phyloP scores from a whole-genome alignment of 2,797 vertebrate species.

The Lepilemur ruficaudatus region DNA sequence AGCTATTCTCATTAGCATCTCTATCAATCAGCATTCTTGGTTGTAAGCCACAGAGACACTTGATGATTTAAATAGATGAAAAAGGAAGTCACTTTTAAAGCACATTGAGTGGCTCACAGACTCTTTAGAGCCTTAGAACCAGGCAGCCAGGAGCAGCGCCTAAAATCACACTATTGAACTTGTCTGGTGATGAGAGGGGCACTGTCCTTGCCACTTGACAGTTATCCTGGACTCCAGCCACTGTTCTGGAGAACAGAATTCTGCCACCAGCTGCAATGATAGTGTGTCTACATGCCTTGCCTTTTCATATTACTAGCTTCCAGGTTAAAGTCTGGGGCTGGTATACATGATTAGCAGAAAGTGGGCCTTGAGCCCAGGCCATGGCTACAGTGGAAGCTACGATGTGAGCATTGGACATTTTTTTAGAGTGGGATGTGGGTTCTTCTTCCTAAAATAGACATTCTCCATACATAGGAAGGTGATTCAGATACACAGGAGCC shows the following conservation, averaged over 20 bases:
- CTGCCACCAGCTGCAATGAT: not conserved
- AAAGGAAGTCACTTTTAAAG: not conserved
- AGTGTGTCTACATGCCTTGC: not conserved
- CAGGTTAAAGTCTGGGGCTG: not conserved
- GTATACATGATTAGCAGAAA: not conserved
- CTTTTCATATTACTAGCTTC: not conserved
- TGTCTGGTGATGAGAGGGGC: not conserved
- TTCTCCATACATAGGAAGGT: not conserved
- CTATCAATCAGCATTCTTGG: not conserved
- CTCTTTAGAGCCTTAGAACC: not conserved
- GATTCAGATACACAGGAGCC: not conserved
- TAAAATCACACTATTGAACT: not conserved
- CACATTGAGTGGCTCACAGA: not conserved
- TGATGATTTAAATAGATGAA: not conserved
- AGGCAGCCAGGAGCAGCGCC: not conserved
- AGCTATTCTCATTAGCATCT: not conserved
- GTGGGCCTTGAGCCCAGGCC: not conserved
- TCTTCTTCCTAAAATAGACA: not conserved
- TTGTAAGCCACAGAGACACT: not conserved
- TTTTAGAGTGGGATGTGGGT: not conserved
- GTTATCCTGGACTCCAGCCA: not conserved
- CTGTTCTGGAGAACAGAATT: not conserved
- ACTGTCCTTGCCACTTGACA: not conserved
- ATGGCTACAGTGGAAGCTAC: not conserved
- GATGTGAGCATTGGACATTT: not conserved